phyloP scores from a whole-genome alignment of 1,140 invertebrate species.

The Triops cancriformis region DNA sequence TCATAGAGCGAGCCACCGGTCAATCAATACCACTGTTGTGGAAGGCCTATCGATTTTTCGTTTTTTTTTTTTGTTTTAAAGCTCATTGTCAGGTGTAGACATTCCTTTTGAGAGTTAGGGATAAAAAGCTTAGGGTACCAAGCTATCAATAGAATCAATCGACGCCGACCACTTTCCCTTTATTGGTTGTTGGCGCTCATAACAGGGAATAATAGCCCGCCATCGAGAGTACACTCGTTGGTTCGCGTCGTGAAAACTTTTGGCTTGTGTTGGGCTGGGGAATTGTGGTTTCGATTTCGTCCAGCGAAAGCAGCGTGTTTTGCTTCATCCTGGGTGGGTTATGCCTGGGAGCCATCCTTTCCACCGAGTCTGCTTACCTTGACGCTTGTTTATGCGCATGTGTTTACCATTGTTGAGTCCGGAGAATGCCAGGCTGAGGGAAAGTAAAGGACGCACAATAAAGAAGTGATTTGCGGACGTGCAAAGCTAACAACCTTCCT shows the following conservation, averaged over 20 bases:
- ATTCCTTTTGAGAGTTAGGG: no score
- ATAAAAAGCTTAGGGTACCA: no score
- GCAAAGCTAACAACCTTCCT: neutral
- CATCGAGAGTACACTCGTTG: neutral
- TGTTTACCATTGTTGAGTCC: neutral
- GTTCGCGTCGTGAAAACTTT: neutral
- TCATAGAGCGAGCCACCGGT: neutral
- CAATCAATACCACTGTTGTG: neutral
- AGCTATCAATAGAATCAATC: no score
- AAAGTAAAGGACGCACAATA: neutral
- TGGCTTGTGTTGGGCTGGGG: no score
- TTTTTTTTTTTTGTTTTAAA: neutral
- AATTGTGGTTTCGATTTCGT: neutral
- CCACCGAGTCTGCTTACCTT: neutral
- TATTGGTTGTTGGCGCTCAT: no score
- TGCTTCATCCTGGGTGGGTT: neutral
- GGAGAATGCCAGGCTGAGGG: neutral
- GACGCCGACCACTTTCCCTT: no score
- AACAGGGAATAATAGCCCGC: neutral
- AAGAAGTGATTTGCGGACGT: neutral
- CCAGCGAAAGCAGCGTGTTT: neutral
- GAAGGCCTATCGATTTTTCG: neutral
- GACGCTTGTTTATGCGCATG: slow-evolving; percentile 2
- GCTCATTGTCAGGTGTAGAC: neutral
- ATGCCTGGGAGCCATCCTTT: neutral